Evolutionary conservation across 2,113 vertebrate genomes (phyloP).

Genomic region (Gnathonemus echidnorhynchus): DNA sequence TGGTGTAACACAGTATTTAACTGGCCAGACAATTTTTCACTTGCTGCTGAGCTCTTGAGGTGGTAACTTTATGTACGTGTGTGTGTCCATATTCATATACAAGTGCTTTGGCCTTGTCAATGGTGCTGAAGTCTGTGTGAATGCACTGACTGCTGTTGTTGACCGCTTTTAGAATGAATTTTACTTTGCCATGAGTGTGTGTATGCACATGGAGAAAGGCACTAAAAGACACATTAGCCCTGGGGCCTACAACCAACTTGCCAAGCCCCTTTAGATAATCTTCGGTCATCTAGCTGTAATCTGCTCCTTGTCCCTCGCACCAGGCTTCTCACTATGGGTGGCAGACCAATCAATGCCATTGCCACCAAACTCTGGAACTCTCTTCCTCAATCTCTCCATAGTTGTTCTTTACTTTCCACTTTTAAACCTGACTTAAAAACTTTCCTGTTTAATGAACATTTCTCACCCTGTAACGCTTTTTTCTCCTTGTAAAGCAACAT

Average conservation of each 20-base stretch:
- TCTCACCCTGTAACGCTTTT: neutral
- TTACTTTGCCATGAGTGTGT: neutral
- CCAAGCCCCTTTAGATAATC: neutral
- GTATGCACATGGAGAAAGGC: neutral
- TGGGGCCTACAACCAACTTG: neutral
- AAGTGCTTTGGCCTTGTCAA: neutral
- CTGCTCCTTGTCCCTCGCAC: no score
- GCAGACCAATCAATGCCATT: neutral
- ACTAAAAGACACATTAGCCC: neutral
- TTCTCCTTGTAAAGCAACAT: neutral
- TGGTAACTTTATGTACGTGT: neutral
- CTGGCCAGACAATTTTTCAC: neutral
- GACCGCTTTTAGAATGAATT: neutral
- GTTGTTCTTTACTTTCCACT: neutral
- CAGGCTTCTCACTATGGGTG: no score
- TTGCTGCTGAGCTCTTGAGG: neutral
- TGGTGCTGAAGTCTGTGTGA: neutral
- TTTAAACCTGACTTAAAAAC: neutral
- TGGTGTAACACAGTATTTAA: neutral
- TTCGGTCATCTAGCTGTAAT: no score
- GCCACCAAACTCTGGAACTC: neutral
- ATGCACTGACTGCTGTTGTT: neutral
- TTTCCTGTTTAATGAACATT: neutral
- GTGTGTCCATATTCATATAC: neutral
- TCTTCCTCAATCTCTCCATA: neutral